Evolutionary conservation across 1,140 invertebrate species (phyloP).

Genomic region (Colletes latitarsis): DNA sequence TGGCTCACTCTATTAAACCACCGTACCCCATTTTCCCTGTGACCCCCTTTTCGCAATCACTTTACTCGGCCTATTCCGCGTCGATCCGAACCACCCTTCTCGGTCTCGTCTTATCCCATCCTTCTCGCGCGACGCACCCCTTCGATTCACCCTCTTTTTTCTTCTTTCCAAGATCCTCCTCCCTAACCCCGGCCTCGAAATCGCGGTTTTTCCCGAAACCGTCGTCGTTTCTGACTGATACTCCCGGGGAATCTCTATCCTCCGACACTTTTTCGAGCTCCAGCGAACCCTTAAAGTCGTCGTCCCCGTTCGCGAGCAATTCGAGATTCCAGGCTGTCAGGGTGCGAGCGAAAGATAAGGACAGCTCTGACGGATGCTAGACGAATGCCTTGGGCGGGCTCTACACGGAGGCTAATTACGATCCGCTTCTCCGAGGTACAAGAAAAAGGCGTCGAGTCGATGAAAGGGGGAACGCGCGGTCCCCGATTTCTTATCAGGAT

Average conservation of each 20-base stretch:
- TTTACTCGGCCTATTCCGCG: slow-evolving; percentile 62
- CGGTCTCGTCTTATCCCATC: slow-evolving; percentile 12
- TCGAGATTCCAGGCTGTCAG: slow-evolving; percentile 4
- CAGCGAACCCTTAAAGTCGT: slow-evolving; percentile 14
- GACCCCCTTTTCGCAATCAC: slow-evolving; percentile 70
- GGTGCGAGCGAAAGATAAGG: slow-evolving; percentile 47
- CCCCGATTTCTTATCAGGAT: neutral
- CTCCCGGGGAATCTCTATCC: slow-evolving; percentile 12
- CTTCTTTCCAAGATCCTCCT: neutral
- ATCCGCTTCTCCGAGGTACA: slow-evolving; percentile 33
- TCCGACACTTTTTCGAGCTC: slow-evolving; percentile 32
- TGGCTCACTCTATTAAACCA: slow-evolving; percentile 72
- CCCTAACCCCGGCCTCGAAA: neutral
- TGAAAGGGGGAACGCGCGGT: too few species aligned
- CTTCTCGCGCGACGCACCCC: slow-evolving; percentile 12
- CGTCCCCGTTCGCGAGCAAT: slow-evolving; percentile 10
- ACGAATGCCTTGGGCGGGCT: slow-evolving; percentile 51
- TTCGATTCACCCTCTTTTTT: slow-evolving; percentile 1
- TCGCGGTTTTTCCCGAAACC: slow-evolving; percentile 27
- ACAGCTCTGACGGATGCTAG: slow-evolving; percentile 54
- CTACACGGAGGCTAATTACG: slow-evolving; percentile 59
- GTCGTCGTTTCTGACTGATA: slow-evolving; percentile 35
- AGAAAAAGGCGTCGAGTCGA: slow-evolving; percentile 49
- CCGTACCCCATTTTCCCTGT: slow-evolving; percentile 66
- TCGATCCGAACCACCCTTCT: slow-evolving; percentile 25